These are phyloP conservation scores for Drosophila paracracens DNA, from an alignment of 2,888 invertebrate species.

Conservation along the genomic window DNA sequence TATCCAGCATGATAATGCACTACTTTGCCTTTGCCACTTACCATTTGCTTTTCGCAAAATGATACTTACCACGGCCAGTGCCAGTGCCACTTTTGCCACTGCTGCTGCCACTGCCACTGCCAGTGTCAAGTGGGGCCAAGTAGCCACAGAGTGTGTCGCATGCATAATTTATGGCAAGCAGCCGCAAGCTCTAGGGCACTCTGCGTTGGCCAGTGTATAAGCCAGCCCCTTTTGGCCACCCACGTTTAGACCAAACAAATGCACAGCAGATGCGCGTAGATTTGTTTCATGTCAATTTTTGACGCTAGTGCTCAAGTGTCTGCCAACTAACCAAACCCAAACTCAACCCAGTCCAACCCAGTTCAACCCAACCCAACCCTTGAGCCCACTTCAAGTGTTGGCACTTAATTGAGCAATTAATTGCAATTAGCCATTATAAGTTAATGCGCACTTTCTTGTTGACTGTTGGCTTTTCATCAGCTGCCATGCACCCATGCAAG, in stretches of 20 bases:
- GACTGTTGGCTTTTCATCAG: conserved; percentile 7
- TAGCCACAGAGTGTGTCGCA: conserved; percentile 47
- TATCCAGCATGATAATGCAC: conserved; percentile 59
- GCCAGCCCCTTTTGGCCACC: conserved; percentile 1
- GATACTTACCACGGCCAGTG: conserved; percentile 3
- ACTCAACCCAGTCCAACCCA: not conserved
- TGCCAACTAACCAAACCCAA: conserved; percentile 1
- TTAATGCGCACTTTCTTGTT: conserved; percentile 19
- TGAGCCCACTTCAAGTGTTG: conserved; percentile 2
- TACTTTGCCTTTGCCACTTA: conserved; percentile 28
- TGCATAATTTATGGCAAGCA: conserved; percentile 58
- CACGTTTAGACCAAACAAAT: conserved; percentile 42
- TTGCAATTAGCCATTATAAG: conserved; percentile 63
- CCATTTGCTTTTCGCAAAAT: conserved; percentile 11
- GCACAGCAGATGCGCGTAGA: conserved; percentile 45
- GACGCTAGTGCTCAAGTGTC: conserved; percentile 17
- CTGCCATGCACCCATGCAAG: conserved; percentile 7
- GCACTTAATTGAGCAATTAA: conserved; percentile 68
- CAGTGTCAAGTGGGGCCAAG: conserved; percentile 45
- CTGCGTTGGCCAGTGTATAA: conserved; percentile 8
- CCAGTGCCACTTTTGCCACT: not conserved
- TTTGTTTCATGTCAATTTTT: conserved; percentile 43
- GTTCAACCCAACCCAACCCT: not conserved
- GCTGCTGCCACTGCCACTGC: conserved; percentile 1
- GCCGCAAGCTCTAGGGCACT: conserved; percentile 19